Conservation (phyloP, 2,888 invertebrate species). For the Alviniconcha strummeri region DNA sequence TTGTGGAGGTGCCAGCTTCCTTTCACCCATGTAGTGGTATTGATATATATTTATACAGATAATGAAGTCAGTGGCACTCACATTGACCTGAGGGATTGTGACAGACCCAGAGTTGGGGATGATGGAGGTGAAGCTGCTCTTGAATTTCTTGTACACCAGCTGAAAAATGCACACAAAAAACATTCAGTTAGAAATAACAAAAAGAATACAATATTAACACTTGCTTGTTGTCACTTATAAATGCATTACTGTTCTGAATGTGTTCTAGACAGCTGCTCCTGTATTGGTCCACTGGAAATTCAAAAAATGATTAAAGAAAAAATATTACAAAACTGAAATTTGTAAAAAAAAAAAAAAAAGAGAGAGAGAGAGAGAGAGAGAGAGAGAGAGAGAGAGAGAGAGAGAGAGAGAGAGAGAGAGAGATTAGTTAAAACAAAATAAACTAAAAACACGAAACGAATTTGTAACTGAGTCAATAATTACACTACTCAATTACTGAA, state of each 20-base stretch:
- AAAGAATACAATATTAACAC: background rate
- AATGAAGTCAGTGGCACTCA: slow-evolving; percentile 71
- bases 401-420: slow-evolving; percentile 1
- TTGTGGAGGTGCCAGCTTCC: too few relatives aligned
- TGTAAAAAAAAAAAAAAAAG: background rate
- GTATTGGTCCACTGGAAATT: too few relatives aligned
- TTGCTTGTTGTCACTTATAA: too few relatives aligned
- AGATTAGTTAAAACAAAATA: background rate
- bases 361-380: slow-evolving; percentile 1
- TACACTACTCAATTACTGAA: background rate
- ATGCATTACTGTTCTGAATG: too few relatives aligned
- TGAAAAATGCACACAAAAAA: slow-evolving; percentile 75
- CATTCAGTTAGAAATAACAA: slow-evolving; percentile 8
- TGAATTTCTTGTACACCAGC: slow-evolving; percentile 82
- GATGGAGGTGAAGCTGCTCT: slow-evolving; percentile 91
- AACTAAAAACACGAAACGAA: background rate
- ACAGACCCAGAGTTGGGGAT: slow-evolving; percentile 86
- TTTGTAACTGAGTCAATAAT: background rate
- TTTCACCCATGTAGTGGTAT: too few relatives aligned
- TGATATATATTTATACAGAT: too few relatives aligned
- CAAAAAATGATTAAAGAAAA: too few relatives aligned
- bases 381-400: background rate
- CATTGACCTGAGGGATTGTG: slow-evolving; percentile 76
- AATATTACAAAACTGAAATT: too few relatives aligned
- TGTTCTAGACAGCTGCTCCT: too few relatives aligned